Conservation (phyloP, 2,797 vertebrate genomes). For the Pagetopsis macropterus region DNA sequence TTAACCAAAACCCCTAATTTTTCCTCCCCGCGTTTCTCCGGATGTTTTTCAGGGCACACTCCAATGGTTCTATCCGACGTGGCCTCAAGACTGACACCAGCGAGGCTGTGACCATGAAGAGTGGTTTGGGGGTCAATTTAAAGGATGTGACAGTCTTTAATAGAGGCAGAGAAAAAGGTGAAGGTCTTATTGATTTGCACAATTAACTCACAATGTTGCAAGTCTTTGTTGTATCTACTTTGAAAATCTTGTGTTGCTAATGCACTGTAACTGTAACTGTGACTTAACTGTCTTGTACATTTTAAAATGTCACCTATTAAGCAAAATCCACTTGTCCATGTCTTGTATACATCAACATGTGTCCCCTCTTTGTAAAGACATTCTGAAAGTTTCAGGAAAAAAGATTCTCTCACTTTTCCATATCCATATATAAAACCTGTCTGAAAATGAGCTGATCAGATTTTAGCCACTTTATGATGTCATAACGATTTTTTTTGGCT, state of each 20-base stretch:
- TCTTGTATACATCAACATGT: no score
- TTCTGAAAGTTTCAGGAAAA: no score
- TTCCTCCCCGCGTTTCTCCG: conserved; percentile 4
- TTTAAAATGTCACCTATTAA: no score
- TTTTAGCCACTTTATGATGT: no score
- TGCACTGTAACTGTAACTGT: not conserved
- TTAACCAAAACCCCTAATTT: conserved; percentile 23
- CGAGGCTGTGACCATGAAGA: conserved; percentile 92
- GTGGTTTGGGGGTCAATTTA: conserved; percentile 95
- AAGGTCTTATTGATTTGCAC: conserved; percentile 63
- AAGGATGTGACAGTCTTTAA: conserved; percentile 98
- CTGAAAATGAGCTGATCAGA: no score
- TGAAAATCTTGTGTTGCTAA: not conserved
- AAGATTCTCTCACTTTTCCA: no score
- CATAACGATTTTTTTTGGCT: no score
- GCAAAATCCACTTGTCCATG: no score
- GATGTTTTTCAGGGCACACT: conserved; percentile 89
- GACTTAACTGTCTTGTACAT: conserved; percentile 1
- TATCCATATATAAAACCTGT: no score
- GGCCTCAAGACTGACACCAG: conserved; percentile 92
- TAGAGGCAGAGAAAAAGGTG: conserved; percentile 97
- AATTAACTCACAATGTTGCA: not conserved
- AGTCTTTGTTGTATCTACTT: not conserved
- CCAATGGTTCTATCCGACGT: conserved; percentile 96
- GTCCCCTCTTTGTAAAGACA: no score